Percentiles rank a stretch among this genome's conserved stretches.
phyloP scores from a whole-genome alignment of 30 jellyfish, hydroid and myxozoan genomes.

The Chrysaora quinquecirrha region DNA sequence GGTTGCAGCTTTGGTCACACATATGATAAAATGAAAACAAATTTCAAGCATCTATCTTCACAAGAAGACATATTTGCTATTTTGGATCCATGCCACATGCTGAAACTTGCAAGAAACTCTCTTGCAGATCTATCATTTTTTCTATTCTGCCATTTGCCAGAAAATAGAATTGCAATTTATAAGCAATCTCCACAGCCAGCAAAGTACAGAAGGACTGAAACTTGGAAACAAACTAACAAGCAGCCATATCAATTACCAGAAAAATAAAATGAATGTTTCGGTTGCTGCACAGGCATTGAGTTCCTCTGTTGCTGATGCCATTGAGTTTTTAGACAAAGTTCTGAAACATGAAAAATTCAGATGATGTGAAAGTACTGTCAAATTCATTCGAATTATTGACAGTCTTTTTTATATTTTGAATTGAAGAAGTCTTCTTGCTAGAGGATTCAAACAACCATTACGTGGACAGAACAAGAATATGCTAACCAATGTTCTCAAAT shows the following conservation, averaged over 20 bases:
- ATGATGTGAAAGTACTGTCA: conserved; percentile 35
- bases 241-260: conserved; percentile 18
- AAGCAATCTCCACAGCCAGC: neutral
- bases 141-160: neutral
- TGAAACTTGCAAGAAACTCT: conserved; percentile 66
- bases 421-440: conserved; percentile 41
- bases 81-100: conserved; percentile 69
- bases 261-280: conserved; percentile 61
- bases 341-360: neutral
- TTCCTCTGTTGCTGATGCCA: too few relatives aligned
- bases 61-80: conserved; percentile 4
- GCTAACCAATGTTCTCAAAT: conserved; percentile 1
- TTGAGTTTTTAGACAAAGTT: too few relatives aligned
- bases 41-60: conserved; percentile 12
- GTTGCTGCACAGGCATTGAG: conserved; percentile 57
- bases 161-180: conserved; percentile 29
- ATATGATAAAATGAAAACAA: conserved; percentile 2
- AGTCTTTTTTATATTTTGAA: conserved; percentile 29
- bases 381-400: conserved; percentile 21
- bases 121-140: conserved; percentile 35
- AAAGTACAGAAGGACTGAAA: conserved; percentile 35
- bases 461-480: neutral
- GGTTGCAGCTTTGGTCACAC: conserved; percentile 3
- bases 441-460: conserved; percentile 36
- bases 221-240: conserved; percentile 23